Evolutionary conservation across 2,888 invertebrate species (phyloP), one percentile per base, ranked within the genome.

Genomic region (Rotaria sp.): DNA sequence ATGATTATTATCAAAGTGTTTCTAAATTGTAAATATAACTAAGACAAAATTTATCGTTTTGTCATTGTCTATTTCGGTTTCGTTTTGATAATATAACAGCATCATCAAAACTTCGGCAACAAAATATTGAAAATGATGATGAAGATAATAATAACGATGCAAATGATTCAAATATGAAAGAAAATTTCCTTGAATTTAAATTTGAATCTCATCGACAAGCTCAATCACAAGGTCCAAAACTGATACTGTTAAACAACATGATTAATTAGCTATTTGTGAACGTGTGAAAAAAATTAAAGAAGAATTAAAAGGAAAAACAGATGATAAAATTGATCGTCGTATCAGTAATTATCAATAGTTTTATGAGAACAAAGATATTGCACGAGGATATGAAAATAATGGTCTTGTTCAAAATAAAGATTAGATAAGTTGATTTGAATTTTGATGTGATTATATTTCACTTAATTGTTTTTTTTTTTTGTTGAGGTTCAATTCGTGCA

Each of bases 211-310:
- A 86, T 57, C 41, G 59, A 45, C 59, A 59, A 41, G 45, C 38
- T 11, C 35, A 85, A 48, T 26, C 85, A 24, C 26, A 35, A 38
- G 88, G 87, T 45, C 91, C 91, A 50, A 92, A 93, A 93, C 95
- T 85, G 98, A 99, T 90, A 98, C 99, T 0, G 96, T 96, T 89
- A 91, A 93, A 0, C 95, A 96, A 89, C 93, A 94, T 87, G 99
- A 99, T 91, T 96, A 97, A 0, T 96, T 97, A 90, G 95, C 98
- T 0, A 94, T 98, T 88, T 97, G 96, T 90, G 96, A 97, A 90
- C 95, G 95, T 88, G 94, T 96, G 0, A 93, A 95, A 89, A 94
- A 95, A 91, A 94, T 97, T 24, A 96, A 97, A 88, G 95, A 96
- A 90, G 91, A 91, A 86, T 87, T 91, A 55, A 92, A 92, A 89